These are phyloP conservation scores for Chaetura pelagica DNA, from an alignment of 2,113 vertebrate genomes.

Conservation along the genomic window DNA sequence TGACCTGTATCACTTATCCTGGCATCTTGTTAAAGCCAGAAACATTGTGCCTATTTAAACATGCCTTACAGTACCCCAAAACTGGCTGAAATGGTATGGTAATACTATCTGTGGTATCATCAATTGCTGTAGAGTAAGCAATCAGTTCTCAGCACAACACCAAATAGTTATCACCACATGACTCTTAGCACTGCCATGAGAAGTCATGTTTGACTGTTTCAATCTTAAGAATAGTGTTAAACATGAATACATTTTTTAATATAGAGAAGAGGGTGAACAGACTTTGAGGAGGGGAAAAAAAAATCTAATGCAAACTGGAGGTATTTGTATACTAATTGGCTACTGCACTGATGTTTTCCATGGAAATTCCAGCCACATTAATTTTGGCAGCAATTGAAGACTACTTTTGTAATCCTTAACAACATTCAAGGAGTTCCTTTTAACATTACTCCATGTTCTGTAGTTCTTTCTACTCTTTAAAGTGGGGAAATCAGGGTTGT, in stretches of 20 bases:
- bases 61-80: background rate
- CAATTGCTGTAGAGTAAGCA: background rate
- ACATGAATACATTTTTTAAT: background rate
- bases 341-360: background rate
- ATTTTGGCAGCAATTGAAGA: conserved; percentile 45
- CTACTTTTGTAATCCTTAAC: conserved; percentile 37
- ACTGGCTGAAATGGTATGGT: background rate
- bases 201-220: background rate
- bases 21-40: background rate
- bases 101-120: background rate
- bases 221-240: background rate
- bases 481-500: background rate
- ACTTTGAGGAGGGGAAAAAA: background rate
- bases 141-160: background rate
- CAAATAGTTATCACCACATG: background rate
- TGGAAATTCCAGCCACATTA: conserved; percentile 1
- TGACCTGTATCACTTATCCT: background rate
- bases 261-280: background rate
- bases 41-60: background rate
- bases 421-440: conserved; percentile 19
- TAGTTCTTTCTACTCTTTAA: background rate
- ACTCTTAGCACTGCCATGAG: background rate
- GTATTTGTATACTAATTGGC: background rate
- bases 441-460: background rate
- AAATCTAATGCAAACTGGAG: background rate